Evolutionary conservation across 2,888 invertebrate species (phyloP), one percentile per base, ranked within the genome.

Genomic region (Rhopalosiphum nymphaeae): DNA sequence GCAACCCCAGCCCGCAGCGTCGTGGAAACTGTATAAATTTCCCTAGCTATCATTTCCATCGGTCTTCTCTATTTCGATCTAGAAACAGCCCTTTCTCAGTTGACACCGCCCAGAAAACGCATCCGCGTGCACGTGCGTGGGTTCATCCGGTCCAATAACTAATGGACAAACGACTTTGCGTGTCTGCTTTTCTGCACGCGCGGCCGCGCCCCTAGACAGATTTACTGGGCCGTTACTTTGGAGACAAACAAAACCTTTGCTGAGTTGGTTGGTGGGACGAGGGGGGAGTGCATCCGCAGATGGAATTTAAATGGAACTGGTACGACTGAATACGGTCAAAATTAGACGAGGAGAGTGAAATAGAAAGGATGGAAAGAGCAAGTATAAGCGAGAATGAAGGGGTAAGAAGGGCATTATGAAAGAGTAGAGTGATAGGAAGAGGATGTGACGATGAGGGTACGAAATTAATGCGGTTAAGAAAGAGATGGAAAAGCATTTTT

Each of bases 71-170:
- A 29, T 67, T 67, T 67, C 67, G 67, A 67, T 67, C 36, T 67
- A n/a, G 67, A 67, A 78, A 78, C 78, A 21, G 25, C n/a, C 53
- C 53, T 53, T 36, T 88, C n/a, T 53, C 36, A 25, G 53, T 25
- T 11, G 36, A 78, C 78, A 42, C 36, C 36, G 78, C 85, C 85
- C 85, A 85, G 85, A 85, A 85, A 85, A 78, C 67, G 67, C 67
- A n/a, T n/a, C n/a, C n/a, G 49, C 67, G 49, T 53, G 36, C 42
- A 53, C 49, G 57, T 89, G 44, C 67, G 25, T 44, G 61, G 53
- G 88, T 56, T 53, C 36, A 53, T 89, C 89, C 93, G 89, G 89
- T 93, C 67, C 89, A 93, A 89, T 93, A 89, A 93, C 93, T 93
- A 89, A 93, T 93, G 89, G 78, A 93, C 89, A 89, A 93, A 89